Base-by-base conservation (phyloP, 2,888 invertebrate species). In the Sphaerophoria taeniata region DNA sequence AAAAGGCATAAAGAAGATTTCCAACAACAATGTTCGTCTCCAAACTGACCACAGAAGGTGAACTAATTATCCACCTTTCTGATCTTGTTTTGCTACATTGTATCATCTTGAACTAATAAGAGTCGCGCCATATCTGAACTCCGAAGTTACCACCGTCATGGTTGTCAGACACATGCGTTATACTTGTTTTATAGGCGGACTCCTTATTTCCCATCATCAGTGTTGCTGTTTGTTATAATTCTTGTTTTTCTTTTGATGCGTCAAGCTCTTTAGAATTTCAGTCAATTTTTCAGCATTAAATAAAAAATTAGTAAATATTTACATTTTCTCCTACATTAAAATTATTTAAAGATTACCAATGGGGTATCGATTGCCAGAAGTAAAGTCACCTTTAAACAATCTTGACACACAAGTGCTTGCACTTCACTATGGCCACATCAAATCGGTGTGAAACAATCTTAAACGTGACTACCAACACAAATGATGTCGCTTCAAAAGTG, bases 21-120 rank as follows among this genome's bases (percentile, higher is more conserved):
- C 39, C 67, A 69, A 73, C 72, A 73, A 67, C 69, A 82, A 73
- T 82, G 73, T 82, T 73, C 43, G 56, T 73, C 69, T 51, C 82
- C n/a, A n/a, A 69, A 73, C 77, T 72, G 69, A 73, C 82, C 56
- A 73, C 72, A 76, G 72, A 77, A 36, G 36, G 73, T 63, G 77
- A 82, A 82, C 77, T 82, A 82, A 82, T 82, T 77, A 72, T 70
- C 49, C 24, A 73, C 61, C n/a, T 82, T 82, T 77, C 69, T 82
- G 82, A 82, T 77, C 77, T 82, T 63, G 82, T 73, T 82, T 69
- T 36, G 82, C 73, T 77, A 82, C 82, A 82, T 77, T 82, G 82
- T 77, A 73, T 67, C 9, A n/a, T n/a, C n/a, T 43, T 43, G 47
- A 36, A 55, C 51, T 73, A 36, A 69, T 77, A 70, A 73, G 61